These are phyloP conservation scores for Gymnogyps californianus DNA, from an alignment of 2,113 vertebrate genomes.

Conservation along the genomic window DNA sequence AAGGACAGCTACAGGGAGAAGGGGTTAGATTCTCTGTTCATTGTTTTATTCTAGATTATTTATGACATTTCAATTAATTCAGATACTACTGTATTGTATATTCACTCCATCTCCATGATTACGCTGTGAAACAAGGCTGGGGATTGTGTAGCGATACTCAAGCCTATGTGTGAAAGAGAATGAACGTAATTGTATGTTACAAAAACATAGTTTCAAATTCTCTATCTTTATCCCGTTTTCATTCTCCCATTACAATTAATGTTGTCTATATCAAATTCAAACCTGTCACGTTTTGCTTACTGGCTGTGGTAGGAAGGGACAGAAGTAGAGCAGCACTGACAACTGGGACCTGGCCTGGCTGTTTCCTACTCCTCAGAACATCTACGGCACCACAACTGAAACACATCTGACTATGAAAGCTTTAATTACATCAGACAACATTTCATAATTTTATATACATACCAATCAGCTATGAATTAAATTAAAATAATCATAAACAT, in stretches of 20 bases:
- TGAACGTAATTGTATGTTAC: fast-evolving
- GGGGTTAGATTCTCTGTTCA: not conserved
- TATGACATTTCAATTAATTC: not conserved
- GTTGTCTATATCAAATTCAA: not conserved
- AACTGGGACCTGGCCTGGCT: not conserved
- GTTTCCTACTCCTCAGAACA: not conserved
- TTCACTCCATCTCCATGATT: not conserved
- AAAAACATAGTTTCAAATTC: not conserved
- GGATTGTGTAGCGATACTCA: not conserved
- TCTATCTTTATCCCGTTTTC: not conserved
- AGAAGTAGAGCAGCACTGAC: not conserved
- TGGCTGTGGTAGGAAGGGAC: not conserved
- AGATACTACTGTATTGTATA: not conserved
- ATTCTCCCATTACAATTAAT: not conserved
- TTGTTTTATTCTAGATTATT: not conserved
- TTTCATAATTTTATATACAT: not conserved
- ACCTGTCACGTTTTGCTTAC: not conserved
- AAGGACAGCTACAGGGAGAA: not conserved
- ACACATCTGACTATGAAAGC: not conserved
- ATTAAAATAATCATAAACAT: not conserved
- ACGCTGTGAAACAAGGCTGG: not conserved
- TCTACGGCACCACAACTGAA: not conserved
- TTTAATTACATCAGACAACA: not conserved
- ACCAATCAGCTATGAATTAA: not conserved
- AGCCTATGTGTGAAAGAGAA: not conserved